These are phyloP conservation scores for Ptychobarbus kaznakovi DNA, from an alignment of 2,797 vertebrate genomes.

Conservation along the genomic window DNA sequence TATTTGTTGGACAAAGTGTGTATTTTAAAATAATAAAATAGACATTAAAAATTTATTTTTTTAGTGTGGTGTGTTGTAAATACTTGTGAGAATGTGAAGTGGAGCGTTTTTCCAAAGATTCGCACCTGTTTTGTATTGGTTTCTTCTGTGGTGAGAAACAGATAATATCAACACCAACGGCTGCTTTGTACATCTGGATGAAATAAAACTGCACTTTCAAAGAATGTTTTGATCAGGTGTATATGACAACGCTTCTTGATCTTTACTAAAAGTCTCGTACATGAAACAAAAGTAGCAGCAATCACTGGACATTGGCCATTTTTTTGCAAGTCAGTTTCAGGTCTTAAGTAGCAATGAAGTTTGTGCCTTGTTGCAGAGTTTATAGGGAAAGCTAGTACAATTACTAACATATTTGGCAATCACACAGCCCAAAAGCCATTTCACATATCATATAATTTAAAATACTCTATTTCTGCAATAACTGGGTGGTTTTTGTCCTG, in stretches of 20 bases:
- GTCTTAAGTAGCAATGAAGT: background rate
- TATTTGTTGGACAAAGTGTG: background rate
- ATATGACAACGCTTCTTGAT: constrained; percentile 1
- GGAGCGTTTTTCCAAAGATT: constrained; percentile 18
- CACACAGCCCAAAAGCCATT: background rate
- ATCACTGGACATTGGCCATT: background rate
- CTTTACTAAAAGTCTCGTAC: background rate
- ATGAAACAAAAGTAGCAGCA: background rate
- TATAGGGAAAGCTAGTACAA: background rate
- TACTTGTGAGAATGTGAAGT: constrained; percentile 15
- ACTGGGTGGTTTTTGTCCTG: background rate
- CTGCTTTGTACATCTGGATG: constrained; percentile 55
- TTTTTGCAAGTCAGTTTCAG: background rate
- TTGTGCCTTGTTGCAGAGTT: background rate
- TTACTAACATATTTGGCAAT: background rate
- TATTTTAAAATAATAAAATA: background rate
- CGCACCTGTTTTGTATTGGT: constrained; percentile 59
- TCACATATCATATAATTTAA: background rate
- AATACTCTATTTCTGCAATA: background rate
- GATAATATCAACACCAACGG: constrained; percentile 55
- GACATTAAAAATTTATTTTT: background rate
- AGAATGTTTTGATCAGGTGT: constrained; percentile 20
- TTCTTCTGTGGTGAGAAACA: constrained; percentile 57
- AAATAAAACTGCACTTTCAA: constrained; percentile 43
- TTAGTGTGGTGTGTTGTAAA: background rate